Base-by-base conservation (phyloP, 2,888 invertebrate genomes). In the Idaea aversata region DNA sequence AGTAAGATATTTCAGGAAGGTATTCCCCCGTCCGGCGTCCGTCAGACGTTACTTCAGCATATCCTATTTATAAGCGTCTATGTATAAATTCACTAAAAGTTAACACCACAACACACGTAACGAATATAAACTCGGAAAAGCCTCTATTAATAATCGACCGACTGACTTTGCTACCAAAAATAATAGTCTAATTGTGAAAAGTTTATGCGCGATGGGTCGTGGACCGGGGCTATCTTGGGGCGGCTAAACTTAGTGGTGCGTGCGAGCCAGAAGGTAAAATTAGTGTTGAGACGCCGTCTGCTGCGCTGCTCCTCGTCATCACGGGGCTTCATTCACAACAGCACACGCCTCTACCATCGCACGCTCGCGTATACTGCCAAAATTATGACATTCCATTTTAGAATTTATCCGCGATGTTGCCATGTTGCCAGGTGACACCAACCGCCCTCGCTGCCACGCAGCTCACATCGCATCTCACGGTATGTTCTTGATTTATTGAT, bases 131-230 rank as follows among this genome's bases (percentile, higher is more conserved):
- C 93, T 93, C 91, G 91, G 90, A 92, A 93, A 93, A 93, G 92
- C 92, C 92, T 91, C 93, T 93, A 93, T 93, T 93, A 93, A 93
- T 93, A 93, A 92, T 93, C 93, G 93, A 91, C 93, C 93, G 93
- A 93, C 93, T 92, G 93, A 93, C 93, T 92, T 93, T 90, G 93
- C 93, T 93, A 93, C 93, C 93, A 92, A 93, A 93, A 93, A 93
- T 93, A 93, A 93, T 93, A 93, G 93, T 93, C 93, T 93, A 93
- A 93, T 93, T 93, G 92, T 92, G 93, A 93, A 92, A 93, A 93
- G 93, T 93, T 93, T 92, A 92, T 93, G 91, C 91, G 91, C 89
- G 93, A 92, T 92, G 93, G 93, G 90, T 92, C 92, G 93, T 90
- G 93, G 93, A 93, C 91, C 92, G 91, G 84, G 86, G 92, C 93